Evolutionary conservation across 2,888 invertebrate species (phyloP).

Genomic region (Eustalomyia histrio): DNA sequence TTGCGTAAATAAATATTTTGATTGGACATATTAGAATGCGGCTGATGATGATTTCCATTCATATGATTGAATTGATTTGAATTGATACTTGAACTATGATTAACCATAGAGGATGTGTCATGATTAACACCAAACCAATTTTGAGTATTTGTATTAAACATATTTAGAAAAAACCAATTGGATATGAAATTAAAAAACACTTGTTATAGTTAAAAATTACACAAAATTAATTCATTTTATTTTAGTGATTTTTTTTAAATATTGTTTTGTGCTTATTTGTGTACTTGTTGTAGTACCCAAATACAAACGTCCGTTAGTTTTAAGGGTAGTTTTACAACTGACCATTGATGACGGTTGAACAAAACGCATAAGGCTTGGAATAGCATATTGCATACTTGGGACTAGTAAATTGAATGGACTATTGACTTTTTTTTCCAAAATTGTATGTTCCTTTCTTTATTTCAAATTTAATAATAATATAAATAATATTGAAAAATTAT

Average conservation of each 20-base stretch:
- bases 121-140: slow-evolving; percentile 76
- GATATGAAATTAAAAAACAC: slow-evolving; percentile 42
- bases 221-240: slow-evolving; percentile 27
- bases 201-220: slow-evolving; percentile 20
- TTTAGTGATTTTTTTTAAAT: slow-evolving; percentile 27
- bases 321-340: slow-evolving; percentile 77
- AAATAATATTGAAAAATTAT: no score
- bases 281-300: slow-evolving; percentile 48
- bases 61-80: slow-evolving; percentile 50
- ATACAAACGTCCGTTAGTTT: slow-evolving; percentile 58
- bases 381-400: no score
- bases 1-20: slow-evolving; percentile 73
- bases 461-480: no score
- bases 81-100: slow-evolving; percentile 47
- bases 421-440: no score
- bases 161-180: slow-evolving; percentile 48
- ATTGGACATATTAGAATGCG: slow-evolving; percentile 33
- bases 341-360: slow-evolving; percentile 69
- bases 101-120: slow-evolving; percentile 47
- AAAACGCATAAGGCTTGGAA: slow-evolving; percentile 65
- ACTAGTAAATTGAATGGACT: no score
- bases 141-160: slow-evolving; percentile 77
- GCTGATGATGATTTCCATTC: slow-evolving; percentile 55
- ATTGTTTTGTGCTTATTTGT: slow-evolving; percentile 9
- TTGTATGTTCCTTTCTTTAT: no score